A percentile compares a stretch with the other conserved stretches of the same genome.
Conservation (phyloP, 2,113 vertebrate species). For the Petrocephalus zakoni region DNA sequence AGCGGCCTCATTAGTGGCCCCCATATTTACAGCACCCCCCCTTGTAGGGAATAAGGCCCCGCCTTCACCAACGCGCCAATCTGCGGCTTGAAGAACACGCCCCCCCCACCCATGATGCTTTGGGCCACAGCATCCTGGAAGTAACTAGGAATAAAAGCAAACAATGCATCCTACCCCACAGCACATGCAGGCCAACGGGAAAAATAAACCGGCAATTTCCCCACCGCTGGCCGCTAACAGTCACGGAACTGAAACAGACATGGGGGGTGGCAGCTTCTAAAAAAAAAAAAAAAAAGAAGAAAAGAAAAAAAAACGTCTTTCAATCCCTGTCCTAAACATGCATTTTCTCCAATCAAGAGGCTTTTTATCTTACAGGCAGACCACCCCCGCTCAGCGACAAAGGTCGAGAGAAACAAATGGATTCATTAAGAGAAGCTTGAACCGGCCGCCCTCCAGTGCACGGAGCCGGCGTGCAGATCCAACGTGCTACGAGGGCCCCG, state of each 20-base stretch:
- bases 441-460: slow-evolving; percentile 29
- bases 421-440: slow-evolving; percentile 43
- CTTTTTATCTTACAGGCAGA: slow-evolving; percentile 29
- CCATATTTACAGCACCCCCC: background rate
- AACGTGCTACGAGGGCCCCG: slow-evolving; percentile 30
- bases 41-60: background rate
- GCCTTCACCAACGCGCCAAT: background rate
- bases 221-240: background rate
- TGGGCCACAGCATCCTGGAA: background rate
- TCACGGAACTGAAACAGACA: slow-evolving; percentile 2
- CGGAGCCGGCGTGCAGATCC: background rate
- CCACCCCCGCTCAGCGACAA: slow-evolving; percentile 35
- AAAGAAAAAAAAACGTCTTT: background rate
- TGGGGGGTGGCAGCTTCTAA: background rate
- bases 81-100: background rate
- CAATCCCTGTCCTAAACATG: slow-evolving; percentile 20
- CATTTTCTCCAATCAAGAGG: slow-evolving; percentile 26
- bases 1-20: background rate
- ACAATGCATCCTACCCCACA: background rate
- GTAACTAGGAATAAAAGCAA: slow-evolving; percentile 27
- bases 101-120: slow-evolving; percentile 47
- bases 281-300: too few species aligned
- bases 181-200: background rate
- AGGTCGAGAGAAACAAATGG: slow-evolving; percentile 40
- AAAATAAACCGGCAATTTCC: background rate